phyloP scores from a whole-genome alignment of 2,888 invertebrate species.

The Drosophila monieri region DNA sequence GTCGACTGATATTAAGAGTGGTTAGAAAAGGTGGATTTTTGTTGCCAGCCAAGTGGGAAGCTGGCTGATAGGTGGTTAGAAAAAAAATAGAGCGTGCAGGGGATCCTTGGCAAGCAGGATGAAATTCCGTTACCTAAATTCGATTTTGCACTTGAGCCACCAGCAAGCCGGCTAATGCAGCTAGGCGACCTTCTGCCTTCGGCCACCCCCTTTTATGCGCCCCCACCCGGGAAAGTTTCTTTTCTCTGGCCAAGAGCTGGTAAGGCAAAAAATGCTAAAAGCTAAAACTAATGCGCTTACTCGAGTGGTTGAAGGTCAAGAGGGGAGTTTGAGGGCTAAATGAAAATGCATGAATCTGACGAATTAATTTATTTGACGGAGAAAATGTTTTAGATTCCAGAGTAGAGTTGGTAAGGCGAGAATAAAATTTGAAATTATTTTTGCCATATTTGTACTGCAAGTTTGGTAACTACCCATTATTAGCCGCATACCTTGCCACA shows the following conservation, averaged over 20 bases:
- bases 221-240: constrained; percentile 49
- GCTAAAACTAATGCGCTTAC: constrained; percentile 63
- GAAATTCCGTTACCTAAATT: constrained; percentile 78
- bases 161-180: constrained; percentile 71
- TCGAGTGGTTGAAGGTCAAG: constrained; percentile 22
- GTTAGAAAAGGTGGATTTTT: constrained; percentile 15
- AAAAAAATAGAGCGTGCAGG: constrained; percentile 5
- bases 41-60: background rate
- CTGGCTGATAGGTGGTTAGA: background rate
- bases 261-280: constrained; percentile 52
- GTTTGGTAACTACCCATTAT: constrained; percentile 1
- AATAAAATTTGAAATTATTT: background rate
- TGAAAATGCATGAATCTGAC: background rate
- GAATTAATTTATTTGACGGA: background rate
- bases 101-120: constrained; percentile 64
- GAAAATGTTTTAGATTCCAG: background rate
- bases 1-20: constrained; percentile 26
- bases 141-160: constrained; percentile 79
- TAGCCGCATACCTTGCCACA: constrained; percentile 27
- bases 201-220: constrained; percentile 36
- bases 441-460: background rate
- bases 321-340: constrained; percentile 16
- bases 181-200: constrained; percentile 60
- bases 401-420: background rate
- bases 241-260: constrained; percentile 21